These are phyloP conservation scores for Hippocampus zosterae DNA, from an alignment of 2,113 vertebrate genomes.

Conservation along the genomic window DNA sequence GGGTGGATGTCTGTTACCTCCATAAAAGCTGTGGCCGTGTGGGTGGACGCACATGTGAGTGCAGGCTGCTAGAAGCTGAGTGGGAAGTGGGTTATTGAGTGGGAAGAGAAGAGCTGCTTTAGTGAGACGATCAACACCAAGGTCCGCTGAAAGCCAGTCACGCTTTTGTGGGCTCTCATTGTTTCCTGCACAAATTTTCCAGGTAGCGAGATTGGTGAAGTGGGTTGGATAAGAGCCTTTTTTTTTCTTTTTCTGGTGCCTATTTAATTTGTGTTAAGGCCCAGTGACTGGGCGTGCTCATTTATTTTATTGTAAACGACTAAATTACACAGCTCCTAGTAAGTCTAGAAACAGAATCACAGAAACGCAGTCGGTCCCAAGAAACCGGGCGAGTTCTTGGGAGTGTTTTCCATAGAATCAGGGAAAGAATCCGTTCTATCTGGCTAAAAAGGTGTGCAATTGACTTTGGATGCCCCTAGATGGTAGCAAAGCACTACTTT, in stretches of 20 bases:
- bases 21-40: conserved; percentile 57
- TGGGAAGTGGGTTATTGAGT: conserved; percentile 68
- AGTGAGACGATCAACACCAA: conserved; percentile 59
- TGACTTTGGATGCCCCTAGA: background rate
- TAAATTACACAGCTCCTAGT: too few species aligned
- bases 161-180: conserved; percentile 52
- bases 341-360: background rate
- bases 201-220: conserved; percentile 24
- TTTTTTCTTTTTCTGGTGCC: background rate
- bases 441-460: background rate
- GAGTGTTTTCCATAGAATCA: too few species aligned
- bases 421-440: too few species aligned
- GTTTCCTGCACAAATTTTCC: conserved; percentile 42
- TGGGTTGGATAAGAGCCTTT: conserved; percentile 12
- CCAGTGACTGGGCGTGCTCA: background rate
- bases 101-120: conserved; percentile 67
- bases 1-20: conserved; percentile 50
- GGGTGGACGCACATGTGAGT: conserved; percentile 65
- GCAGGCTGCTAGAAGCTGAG: conserved; percentile 66
- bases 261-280: background rate
- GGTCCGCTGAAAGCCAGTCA: conserved; percentile 57
- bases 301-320: background rate
- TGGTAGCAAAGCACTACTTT: background rate
- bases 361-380: background rate
- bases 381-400: too few species aligned